phyloP scores from a whole-genome alignment of 2,113 vertebrate species.

The Motacilla alba region DNA sequence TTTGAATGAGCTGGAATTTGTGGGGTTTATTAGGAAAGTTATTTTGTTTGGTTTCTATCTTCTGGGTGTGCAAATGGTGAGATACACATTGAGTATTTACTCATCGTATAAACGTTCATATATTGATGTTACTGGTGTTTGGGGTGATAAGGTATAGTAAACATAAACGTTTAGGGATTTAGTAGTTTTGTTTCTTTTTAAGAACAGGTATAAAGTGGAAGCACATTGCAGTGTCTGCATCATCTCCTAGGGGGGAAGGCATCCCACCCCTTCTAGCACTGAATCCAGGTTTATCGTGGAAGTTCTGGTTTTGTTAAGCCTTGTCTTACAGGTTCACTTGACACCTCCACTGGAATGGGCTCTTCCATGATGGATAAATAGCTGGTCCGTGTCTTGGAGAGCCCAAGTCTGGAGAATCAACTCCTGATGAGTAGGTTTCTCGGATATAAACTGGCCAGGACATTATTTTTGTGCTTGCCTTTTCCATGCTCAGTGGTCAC shows the following conservation, averaged over 20 bases:
- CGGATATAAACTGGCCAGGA: background rate
- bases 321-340: background rate
- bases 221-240: background rate
- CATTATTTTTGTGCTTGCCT: background rate
- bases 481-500: background rate
- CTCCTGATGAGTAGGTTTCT: background rate
- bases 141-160: background rate
- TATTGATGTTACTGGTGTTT: background rate
- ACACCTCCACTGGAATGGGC: background rate
- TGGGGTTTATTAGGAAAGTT: background rate
- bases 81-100: background rate
- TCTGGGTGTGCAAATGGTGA: background rate
- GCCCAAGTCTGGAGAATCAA: background rate
- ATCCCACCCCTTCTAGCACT: background rate
- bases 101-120: background rate
- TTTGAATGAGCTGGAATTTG: background rate
- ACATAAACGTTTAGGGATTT: background rate
- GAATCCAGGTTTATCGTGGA: background rate
- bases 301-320: background rate
- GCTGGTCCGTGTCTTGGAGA: background rate
- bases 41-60: background rate
- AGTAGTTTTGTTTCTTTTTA: background rate
- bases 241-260: too few relatives aligned
- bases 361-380: background rate
- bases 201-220: background rate